These are phyloP conservation scores for Chrysotoxum bicinctum DNA, from an alignment of 2,888 invertebrate genomes.

Conservation along the genomic window DNA sequence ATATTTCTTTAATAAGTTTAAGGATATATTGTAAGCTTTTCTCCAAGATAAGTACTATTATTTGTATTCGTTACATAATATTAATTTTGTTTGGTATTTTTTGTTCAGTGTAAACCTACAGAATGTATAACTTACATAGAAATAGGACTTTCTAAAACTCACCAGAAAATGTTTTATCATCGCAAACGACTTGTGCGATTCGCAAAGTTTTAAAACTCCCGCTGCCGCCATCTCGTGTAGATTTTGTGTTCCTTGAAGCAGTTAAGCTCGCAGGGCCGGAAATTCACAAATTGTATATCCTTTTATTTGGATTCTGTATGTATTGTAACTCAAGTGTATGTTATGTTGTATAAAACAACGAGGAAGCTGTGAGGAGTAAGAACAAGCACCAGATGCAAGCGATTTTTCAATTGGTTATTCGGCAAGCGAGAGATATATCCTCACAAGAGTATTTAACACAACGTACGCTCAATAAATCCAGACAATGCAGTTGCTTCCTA, in stretches of 20 bases:
- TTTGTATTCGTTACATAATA: too few species aligned
- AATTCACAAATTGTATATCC: conserved; percentile 17
- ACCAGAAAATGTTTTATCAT: conserved; percentile 55
- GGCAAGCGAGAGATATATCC: conserved; percentile 5
- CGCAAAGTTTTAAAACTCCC: conserved; percentile 51
- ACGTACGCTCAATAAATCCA: conserved; percentile 33
- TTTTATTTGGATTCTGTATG: conserved; percentile 11
- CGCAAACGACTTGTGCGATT: conserved; percentile 32
- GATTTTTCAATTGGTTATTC: conserved; percentile 44
- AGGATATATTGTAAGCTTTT: too few species aligned
- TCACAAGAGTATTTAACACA: conserved; percentile 38
- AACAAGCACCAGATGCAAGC: conserved; percentile 34
- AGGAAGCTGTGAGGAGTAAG: conserved; percentile 14
- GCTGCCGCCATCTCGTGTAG: conserved; percentile 20
- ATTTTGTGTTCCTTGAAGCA: conserved; percentile 30
- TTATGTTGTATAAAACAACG: conserved; percentile 17
- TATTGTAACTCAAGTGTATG: conserved; percentile 29
- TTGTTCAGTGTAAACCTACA: too few species aligned
- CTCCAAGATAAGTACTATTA: too few species aligned
- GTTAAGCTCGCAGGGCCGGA: conserved; percentile 12
- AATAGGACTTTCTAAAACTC: conserved; percentile 33
- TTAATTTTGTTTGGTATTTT: too few species aligned
- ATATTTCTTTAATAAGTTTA: too few species aligned
- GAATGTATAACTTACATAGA: too few species aligned
- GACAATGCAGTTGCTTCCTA: conserved; percentile 21